Evolutionary conservation across 2,797 vertebrate genomes (phyloP).

Genomic region (Gymnoscopelus microlampas): DNA sequence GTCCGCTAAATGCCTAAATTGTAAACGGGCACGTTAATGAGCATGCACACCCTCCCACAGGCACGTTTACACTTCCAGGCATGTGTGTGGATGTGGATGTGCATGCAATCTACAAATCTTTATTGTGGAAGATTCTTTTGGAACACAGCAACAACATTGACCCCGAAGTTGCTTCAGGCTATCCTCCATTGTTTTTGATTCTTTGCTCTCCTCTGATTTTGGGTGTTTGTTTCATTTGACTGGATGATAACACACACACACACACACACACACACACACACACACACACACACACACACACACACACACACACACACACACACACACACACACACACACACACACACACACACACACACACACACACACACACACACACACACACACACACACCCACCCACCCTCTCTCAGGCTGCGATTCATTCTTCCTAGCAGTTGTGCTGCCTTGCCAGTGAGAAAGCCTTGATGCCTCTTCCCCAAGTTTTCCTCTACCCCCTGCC

Average conservation of each 20-base stretch:
- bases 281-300: constrained; percentile 35
- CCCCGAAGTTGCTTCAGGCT: constrained; percentile 63
- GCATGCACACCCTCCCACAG: neutral
- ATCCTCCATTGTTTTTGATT: constrained; percentile 76
- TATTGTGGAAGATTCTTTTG: constrained; percentile 59
- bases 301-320: constrained; percentile 31
- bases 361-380: constrained; percentile 48
- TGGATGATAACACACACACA: constrained; percentile 60
- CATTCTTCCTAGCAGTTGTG: constrained; percentile 54
- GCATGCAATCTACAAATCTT: constrained; percentile 55
- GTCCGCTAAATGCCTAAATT: too few relatives aligned
- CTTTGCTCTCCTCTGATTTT: constrained; percentile 70
- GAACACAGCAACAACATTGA: constrained; percentile 66
- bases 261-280: constrained; percentile 21
- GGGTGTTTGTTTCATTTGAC: constrained; percentile 78
- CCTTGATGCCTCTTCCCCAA: constrained; percentile 61
- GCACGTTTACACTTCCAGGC: neutral
- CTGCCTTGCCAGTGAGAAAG: constrained; percentile 41
- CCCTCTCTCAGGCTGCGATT: constrained; percentile 64
- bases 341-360: constrained; percentile 15
- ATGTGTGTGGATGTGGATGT: too few relatives aligned
- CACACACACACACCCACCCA: constrained; percentile 21
- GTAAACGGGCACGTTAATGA: too few relatives aligned
- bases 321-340: constrained; percentile 42
- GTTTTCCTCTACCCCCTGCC: constrained; percentile 53